phyloP scores from a whole-genome alignment of 2,113 vertebrate species.

The Ctenodactylus gundi region DNA sequence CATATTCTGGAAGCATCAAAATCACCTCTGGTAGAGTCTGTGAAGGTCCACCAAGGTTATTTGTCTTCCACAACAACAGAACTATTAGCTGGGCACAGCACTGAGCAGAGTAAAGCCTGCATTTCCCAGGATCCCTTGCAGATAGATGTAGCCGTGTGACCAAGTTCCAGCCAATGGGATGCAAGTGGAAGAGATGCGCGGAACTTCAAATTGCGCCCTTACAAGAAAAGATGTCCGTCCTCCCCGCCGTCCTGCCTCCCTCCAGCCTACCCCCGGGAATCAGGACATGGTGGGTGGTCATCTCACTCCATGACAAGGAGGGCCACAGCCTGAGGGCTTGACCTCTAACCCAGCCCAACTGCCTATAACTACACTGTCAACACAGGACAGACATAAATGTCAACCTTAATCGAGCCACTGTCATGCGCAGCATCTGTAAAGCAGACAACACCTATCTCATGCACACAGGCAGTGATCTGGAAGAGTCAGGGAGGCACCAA shows the following conservation, averaged over 20 bases:
- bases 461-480: rapidly evolving
- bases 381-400: background rate
- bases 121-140: slow-evolving; percentile 23
- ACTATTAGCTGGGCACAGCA: background rate
- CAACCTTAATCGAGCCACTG: background rate
- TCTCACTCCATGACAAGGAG: background rate
- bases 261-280: background rate
- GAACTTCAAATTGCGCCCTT: background rate
- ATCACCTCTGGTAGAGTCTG: background rate
- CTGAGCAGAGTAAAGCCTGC: background rate
- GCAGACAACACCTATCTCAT: background rate
- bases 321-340: background rate
- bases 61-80: background rate
- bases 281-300: background rate
- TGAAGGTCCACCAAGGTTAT: background rate
- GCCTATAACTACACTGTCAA: background rate
- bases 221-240: background rate
- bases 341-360: background rate
- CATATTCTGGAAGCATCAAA: background rate
- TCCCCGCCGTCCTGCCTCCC: background rate
- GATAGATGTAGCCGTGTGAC: background rate
- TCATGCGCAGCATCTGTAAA: background rate
- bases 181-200: background rate
- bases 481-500: background rate
- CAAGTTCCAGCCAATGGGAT: background rate